Evolutionary conservation across 2,797 vertebrate species (phyloP).

Genomic region (Eremophila alpestris): DNA sequence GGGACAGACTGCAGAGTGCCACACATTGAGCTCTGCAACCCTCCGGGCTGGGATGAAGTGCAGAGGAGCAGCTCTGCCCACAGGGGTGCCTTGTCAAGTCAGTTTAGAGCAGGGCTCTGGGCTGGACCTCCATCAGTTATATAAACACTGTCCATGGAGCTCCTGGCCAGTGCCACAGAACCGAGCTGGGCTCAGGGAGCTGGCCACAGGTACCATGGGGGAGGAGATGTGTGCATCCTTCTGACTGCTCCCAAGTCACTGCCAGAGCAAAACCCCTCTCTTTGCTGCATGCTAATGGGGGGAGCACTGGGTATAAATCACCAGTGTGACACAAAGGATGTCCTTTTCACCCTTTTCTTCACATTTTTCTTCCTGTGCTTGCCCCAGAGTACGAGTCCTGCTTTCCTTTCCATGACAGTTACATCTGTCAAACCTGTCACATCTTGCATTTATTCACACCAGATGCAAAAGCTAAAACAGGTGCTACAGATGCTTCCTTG

Average conservation of each 20-base stretch:
- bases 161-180: not conserved
- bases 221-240: not conserved
- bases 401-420: not conserved
- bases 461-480: not conserved
- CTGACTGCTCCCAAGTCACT: rapidly evolving
- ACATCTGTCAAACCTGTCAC: not conserved
- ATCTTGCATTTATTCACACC: not conserved
- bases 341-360: not conserved
- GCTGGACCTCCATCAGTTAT: not conserved
- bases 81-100: not conserved
- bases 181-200: not conserved
- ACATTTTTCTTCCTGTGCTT: not conserved
- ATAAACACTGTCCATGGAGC: not conserved
- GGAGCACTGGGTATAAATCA: not conserved
- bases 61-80: not conserved
- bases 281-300: not conserved
- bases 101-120: not conserved
- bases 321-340: not conserved
- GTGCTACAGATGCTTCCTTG: constrained; percentile 23
- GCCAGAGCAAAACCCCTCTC: not conserved
- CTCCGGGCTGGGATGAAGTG: not conserved
- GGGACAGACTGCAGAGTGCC: not conserved
- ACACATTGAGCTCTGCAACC: not conserved
- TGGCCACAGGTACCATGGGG: rapidly evolving
- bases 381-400: not conserved